Evolutionary conservation across 2,113 vertebrate species (phyloP).

Genomic region (Bambusicola thoracicus): DNA sequence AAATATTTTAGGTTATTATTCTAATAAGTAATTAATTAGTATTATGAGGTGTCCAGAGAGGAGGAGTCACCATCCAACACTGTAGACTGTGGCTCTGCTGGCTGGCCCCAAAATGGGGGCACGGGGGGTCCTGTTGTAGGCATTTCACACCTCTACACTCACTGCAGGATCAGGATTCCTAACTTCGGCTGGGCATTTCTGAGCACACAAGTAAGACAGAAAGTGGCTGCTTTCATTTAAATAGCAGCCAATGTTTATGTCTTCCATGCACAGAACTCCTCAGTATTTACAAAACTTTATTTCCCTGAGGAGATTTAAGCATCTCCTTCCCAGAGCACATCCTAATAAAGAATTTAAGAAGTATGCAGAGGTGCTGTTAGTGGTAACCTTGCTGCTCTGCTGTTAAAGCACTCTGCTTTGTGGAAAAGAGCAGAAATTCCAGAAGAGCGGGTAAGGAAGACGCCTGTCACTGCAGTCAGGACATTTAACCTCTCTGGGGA

Average conservation of each 20-base stretch:
- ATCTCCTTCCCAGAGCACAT: neutral
- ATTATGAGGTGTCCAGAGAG: neutral
- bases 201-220: neutral
- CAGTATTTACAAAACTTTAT: neutral
- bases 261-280: neutral
- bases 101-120: neutral
- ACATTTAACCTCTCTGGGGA: neutral
- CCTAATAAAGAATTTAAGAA: neutral
- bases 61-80: neutral
- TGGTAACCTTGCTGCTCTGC: fast-evolving
- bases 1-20: neutral
- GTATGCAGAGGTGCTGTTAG: neutral
- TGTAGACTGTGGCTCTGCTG: neutral
- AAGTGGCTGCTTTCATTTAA: neutral
- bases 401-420: neutral
- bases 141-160: neutral
- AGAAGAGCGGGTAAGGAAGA: fast-evolving
- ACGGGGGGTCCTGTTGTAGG: neutral
- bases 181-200: neutral
- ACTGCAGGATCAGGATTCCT: neutral
- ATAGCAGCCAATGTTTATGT: neutral
- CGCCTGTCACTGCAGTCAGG: fast-evolving
- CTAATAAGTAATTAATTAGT: neutral
- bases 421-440: neutral
- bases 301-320: neutral